phyloP scores from a whole-genome alignment of 2,888 invertebrate genomes.

The Lepas anatifera region DNA sequence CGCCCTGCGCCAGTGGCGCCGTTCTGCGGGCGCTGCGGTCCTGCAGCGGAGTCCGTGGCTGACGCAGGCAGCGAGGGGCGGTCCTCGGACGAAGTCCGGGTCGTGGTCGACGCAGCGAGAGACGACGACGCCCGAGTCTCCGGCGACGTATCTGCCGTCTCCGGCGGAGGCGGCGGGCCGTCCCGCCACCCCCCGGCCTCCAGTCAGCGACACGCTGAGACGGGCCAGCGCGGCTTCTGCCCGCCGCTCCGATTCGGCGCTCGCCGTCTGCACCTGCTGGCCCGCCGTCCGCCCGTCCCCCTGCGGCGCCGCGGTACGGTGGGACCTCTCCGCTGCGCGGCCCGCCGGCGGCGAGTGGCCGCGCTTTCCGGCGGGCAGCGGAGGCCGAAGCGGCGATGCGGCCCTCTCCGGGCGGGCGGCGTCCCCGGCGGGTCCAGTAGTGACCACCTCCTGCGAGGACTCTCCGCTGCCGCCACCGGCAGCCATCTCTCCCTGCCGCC shows the following conservation, averaged over 20 bases:
- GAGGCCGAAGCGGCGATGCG: neutral
- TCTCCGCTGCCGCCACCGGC: neutral
- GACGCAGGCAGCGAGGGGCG: neutral
- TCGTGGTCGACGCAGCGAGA: too few species aligned
- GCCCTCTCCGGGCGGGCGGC: neutral
- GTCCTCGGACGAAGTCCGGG: neutral
- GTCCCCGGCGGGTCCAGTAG: neutral
- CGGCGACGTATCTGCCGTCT: too few species aligned
- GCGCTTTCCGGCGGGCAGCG: too few species aligned
- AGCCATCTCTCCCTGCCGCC: neutral
- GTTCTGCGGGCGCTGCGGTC: neutral
- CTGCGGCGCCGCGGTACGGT: too few species aligned
- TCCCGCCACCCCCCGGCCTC: neutral
- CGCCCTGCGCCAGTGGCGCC: neutral
- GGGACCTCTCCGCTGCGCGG: too few species aligned
- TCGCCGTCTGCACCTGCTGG: neutral
- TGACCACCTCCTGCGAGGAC: too few species aligned
- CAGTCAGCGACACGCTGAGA: neutral
- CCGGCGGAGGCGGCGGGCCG: too few species aligned
- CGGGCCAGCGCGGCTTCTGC: neutral
- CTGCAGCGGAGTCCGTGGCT: neutral
- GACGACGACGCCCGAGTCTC: too few species aligned
- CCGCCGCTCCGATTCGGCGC: neutral
- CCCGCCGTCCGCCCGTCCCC: neutral
- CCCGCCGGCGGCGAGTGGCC: too few species aligned